Conservation (phyloP, 2,888 invertebrate species). For the Drepanosiphum platanoidis region DNA sequence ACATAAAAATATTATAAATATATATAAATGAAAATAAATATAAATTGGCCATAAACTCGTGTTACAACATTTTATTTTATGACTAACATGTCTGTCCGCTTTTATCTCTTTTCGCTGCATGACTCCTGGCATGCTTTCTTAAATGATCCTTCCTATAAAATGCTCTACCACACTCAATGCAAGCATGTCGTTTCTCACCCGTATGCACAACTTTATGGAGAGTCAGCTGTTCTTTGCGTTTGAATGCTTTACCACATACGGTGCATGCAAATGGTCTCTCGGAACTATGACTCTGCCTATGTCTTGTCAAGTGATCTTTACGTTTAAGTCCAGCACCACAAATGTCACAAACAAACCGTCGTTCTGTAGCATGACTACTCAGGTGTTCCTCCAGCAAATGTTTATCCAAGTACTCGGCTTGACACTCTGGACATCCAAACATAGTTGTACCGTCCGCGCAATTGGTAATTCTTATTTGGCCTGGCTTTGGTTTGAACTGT, state of each 20-base stretch:
- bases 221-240: slow-evolving; percentile 88
- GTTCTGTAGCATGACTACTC: slow-evolving; percentile 86
- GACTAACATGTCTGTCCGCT: slow-evolving; percentile 70
- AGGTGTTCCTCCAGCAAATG: slow-evolving; percentile 85
- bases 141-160: slow-evolving; percentile 76
- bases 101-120: slow-evolving; percentile 79
- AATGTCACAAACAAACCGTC: slow-evolving; percentile 87
- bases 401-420: slow-evolving; percentile 89
- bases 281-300: slow-evolving; percentile 88
- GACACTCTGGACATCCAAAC: slow-evolving; percentile 88
- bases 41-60: slow-evolving; percentile 5
- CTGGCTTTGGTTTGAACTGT: slow-evolving; percentile 85
- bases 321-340: slow-evolving; percentile 88
- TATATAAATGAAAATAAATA: slow-evolving; percentile 1
- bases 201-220: slow-evolving; percentile 90
- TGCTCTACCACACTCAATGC: slow-evolving; percentile 88
- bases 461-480: slow-evolving; percentile 76
- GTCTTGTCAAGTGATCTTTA: slow-evolving; percentile 86
- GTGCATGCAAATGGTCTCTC: slow-evolving; percentile 89
- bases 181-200: slow-evolving; percentile 86
- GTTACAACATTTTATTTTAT: not conserved
- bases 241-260: slow-evolving; percentile 85
- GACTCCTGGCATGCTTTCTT: slow-evolving; percentile 81
- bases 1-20: not conserved
- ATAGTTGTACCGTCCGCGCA: slow-evolving; percentile 81